A percentile compares a stretch with the other conserved stretches of the same genome.
These are phyloP conservation scores for Mirounga angustirostris DNA, from an alignment of 2,113 vertebrate genomes.

Conservation along the genomic window DNA sequence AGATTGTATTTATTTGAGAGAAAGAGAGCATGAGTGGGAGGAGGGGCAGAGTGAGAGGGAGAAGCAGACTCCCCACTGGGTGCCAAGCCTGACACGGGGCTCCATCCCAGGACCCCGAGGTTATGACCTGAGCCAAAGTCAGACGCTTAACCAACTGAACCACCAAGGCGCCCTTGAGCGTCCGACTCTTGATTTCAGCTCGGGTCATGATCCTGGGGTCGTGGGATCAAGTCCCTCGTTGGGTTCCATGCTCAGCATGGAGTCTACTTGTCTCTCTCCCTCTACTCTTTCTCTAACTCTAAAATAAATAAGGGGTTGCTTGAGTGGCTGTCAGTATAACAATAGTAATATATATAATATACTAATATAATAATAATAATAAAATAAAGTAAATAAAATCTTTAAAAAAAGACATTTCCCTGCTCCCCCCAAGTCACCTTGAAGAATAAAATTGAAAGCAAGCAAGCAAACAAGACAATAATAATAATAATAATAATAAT, in stretches of 20 bases:
- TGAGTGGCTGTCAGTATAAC: background rate
- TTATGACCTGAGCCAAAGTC: background rate
- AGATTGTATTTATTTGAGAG: background rate
- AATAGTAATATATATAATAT: too few relatives aligned
- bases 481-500: background rate
- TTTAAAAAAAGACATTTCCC: background rate
- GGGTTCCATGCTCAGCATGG: background rate
- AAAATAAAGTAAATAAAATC: background rate
- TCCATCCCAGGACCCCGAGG: background rate
- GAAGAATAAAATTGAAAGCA: conserved; percentile 4
- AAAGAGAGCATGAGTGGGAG: background rate
- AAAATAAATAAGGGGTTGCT: background rate
- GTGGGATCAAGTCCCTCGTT: background rate
- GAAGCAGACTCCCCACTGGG: background rate
- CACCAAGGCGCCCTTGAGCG: background rate
- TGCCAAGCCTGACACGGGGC: background rate
- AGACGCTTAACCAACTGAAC: background rate
- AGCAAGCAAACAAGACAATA: background rate
- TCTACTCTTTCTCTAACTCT: background rate
- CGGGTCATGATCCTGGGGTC: background rate
- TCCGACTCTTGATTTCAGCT: background rate
- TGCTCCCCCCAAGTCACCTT: background rate
- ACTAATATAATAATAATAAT: too few relatives aligned
- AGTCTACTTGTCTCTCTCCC: background rate
- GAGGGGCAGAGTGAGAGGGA: background rate